Conservation (phyloP, 37 sponge, comb jelly and placozoan genomes). For the Spongilla lacustris region DNA sequence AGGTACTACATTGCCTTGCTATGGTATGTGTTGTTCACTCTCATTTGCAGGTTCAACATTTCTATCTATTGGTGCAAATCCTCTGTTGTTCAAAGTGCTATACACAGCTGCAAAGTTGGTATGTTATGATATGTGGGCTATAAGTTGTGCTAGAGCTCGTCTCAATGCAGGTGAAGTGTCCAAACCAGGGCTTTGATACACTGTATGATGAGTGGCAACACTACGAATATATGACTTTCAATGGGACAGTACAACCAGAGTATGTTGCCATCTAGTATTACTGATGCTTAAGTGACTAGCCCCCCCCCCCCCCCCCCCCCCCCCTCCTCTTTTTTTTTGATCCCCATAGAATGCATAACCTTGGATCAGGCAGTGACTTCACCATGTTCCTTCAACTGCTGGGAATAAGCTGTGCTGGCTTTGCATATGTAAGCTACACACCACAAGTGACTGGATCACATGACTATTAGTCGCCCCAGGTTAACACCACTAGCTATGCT, state of each 20-base stretch:
- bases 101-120: conserved; percentile 20
- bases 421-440: no score
- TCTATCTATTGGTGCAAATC: conserved; percentile 5
- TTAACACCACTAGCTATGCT: conserved; percentile 26
- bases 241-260: conserved; percentile 18
- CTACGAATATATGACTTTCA: neutral
- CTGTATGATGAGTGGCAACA: conserved; percentile 80
- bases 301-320: neutral
- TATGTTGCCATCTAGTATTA: neutral
- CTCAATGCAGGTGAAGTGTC: conserved; percentile 48
- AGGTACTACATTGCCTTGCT: conserved; percentile 14
- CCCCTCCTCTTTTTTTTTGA: no score
- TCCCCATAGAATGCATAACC: conserved; percentile 30
- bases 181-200: conserved; percentile 36
- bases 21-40: no score
- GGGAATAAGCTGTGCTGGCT: conserved; percentile 60
- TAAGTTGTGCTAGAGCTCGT: neutral
- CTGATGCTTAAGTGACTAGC: neutral
- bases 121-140: no score
- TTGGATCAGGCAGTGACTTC: conserved; percentile 86
- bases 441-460: no score
- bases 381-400: conserved; percentile 59
- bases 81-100: conserved; percentile 21
- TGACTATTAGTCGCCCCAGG: no score
- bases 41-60: neutral